Conservation (phyloP, 2,797 vertebrate species). For the Monodelphis domestica region DNA sequence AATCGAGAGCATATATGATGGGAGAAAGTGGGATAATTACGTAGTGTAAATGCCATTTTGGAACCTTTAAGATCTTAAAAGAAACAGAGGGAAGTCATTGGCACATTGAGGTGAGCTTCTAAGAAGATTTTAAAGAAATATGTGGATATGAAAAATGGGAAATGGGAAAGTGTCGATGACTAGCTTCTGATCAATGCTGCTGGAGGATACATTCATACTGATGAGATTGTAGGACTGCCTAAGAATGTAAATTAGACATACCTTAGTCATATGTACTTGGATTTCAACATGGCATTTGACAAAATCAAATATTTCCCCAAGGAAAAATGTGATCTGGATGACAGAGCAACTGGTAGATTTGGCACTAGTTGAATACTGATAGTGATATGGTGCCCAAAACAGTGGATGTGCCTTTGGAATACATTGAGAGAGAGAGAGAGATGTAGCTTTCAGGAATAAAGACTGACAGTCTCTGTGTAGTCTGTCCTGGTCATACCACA, state of each 20-base stretch:
- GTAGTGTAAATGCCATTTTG: background rate
- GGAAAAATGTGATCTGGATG: background rate
- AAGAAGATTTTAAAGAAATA: background rate
- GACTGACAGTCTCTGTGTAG: background rate
- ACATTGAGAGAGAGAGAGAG: background rate
- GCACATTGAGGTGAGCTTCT: background rate
- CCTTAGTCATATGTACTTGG: background rate
- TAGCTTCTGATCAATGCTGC: background rate
- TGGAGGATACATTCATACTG: background rate
- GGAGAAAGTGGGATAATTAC: background rate
- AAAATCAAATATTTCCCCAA: background rate
- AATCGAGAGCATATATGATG: background rate
- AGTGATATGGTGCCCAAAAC: background rate
- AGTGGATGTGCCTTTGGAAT: background rate
- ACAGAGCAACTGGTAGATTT: background rate
- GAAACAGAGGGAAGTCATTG: background rate
- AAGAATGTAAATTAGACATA: background rate
- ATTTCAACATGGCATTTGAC: background rate
- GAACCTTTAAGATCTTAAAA: background rate
- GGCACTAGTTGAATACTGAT: background rate
- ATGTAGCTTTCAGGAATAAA: background rate
- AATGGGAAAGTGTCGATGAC: background rate
- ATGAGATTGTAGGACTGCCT: background rate
- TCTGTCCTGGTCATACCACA: background rate
- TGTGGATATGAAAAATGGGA: background rate